These are phyloP conservation scores for Seriola quinqueradiata DNA, from an alignment of 2,113 vertebrate genomes.

Conservation along the genomic window DNA sequence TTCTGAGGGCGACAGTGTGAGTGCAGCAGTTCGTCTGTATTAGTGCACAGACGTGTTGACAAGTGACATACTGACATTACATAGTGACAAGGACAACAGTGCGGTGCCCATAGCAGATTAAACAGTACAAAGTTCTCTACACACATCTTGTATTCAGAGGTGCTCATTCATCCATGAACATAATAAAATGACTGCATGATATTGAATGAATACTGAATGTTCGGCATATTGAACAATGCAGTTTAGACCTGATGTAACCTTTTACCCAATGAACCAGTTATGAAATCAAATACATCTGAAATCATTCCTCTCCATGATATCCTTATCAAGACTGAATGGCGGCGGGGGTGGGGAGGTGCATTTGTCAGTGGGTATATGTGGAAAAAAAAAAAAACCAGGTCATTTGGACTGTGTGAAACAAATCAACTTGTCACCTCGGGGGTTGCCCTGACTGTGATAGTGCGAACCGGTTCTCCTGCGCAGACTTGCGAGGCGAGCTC, in stretches of 20 bases:
- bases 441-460: constrained; percentile 42
- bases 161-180: not conserved
- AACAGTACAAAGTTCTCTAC: not conserved
- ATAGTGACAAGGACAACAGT: not conserved
- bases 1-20: not conserved
- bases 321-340: not conserved
- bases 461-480: constrained; percentile 61
- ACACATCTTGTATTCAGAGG: not conserved
- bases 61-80: not conserved
- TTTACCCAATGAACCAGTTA: not conserved
- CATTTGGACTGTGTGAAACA: constrained; percentile 66
- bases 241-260: not conserved
- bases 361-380: constrained; percentile 7
- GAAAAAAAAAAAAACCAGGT: constrained; percentile 44
- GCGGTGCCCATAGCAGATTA: not conserved
- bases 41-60: not conserved
- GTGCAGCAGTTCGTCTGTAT: not conserved
- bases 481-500: constrained; percentile 61
- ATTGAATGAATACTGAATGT: constrained; percentile 7
- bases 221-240: not conserved
- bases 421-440: constrained; percentile 71
- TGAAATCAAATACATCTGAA: constrained; percentile 8
- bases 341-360: not conserved
- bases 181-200: not conserved
- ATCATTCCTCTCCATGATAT: not conserved